Evolutionary conservation across 1,140 invertebrate genomes (phyloP).

Genomic region (Rhizoglyphus robini): DNA sequence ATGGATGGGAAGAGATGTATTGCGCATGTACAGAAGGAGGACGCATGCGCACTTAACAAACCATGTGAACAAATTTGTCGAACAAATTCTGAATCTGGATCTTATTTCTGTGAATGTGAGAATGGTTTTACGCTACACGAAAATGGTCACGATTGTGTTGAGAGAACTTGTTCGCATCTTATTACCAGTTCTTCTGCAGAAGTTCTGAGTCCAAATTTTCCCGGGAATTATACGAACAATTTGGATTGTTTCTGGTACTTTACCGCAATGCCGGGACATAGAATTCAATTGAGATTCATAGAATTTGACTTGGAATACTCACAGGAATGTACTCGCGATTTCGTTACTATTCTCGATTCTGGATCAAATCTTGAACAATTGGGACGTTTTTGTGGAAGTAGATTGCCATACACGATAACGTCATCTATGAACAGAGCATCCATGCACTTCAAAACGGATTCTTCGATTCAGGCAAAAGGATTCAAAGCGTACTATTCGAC

Average conservation of each 20-base stretch:
- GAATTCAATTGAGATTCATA: conserved; percentile 81
- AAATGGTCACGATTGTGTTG: conserved; percentile 89
- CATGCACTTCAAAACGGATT: conserved; percentile 89
- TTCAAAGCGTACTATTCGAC: conserved; percentile 69
- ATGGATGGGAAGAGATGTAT: conserved; percentile 91
- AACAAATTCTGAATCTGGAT: conserved; percentile 89
- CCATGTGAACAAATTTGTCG: conserved; percentile 93
- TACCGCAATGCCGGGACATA: conserved; percentile 82
- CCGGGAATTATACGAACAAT: conserved; percentile 78
- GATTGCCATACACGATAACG: conserved; percentile 72
- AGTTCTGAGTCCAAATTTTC: conserved; percentile 85
- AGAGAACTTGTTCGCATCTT: conserved; percentile 52
- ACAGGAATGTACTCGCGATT: conserved; percentile 90
- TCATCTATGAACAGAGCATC: conserved; percentile 82
- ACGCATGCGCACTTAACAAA: conserved; percentile 81
- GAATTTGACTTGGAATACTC: conserved; percentile 91
- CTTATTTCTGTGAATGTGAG: conserved; percentile 83
- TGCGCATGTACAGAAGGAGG: too few relatives aligned
- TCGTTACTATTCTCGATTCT: conserved; percentile 83
- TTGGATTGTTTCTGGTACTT: conserved; percentile 97
- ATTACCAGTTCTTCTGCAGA: conserved; percentile 43
- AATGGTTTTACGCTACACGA: conserved; percentile 89
- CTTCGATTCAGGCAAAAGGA: conserved; percentile 77
- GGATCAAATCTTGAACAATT: conserved; percentile 55
- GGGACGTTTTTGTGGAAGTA: conserved; percentile 81